These are phyloP conservation scores for Psophia crepitans DNA, from an alignment of 2,113 vertebrate species.

Conservation along the genomic window DNA sequence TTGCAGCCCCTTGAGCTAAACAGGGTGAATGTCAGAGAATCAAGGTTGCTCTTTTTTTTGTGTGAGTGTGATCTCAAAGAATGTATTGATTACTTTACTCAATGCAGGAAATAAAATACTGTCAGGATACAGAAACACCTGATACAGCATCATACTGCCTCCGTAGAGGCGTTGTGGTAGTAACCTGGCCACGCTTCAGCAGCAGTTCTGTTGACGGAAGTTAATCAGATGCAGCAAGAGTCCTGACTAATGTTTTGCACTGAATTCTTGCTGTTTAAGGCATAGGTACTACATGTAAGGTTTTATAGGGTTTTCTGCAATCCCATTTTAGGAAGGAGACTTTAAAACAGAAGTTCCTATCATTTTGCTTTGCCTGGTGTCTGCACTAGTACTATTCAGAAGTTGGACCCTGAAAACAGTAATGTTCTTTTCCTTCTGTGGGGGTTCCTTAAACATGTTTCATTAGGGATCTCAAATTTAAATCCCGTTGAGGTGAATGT, in stretches of 20 bases:
- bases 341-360: background rate
- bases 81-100: background rate
- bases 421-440: background rate
- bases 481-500: background rate
- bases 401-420: background rate
- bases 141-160: background rate
- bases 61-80: background rate
- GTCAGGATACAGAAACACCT: background rate
- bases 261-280: background rate
- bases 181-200: background rate
- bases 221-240: background rate
- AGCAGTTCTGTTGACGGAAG: background rate
- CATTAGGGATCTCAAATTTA: background rate
- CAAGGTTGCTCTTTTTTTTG: background rate
- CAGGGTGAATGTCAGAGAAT: background rate
- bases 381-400: background rate
- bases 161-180: background rate
- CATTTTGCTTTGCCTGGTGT: rapidly evolving
- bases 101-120: background rate
- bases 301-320: background rate
- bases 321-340: background rate
- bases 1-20: background rate
- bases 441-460: background rate
- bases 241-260: background rate
- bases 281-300: background rate